Evolutionary conservation across 2,113 vertebrate genomes (phyloP), one percentile per base, ranked within the genome.

Genomic region (Paracanthobrama guichenoti): DNA sequence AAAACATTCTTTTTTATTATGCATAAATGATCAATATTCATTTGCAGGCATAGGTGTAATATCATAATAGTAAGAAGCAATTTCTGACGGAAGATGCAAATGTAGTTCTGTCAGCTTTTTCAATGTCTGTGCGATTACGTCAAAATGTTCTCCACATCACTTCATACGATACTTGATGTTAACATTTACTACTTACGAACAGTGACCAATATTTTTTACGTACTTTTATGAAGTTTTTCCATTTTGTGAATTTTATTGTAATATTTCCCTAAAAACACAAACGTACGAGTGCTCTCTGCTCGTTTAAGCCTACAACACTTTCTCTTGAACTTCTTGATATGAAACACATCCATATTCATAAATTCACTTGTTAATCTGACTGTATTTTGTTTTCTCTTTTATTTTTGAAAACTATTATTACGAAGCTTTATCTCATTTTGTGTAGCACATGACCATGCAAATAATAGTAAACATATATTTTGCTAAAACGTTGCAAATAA

Each of bases 381-480:
- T 53, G 3, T 31, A 12, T 75, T 74, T 18, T 22, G n/a, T 50
- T 77, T 35, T n/a, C 7, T 76, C 77, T 62, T 83, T 85, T 53
- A 59, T 35, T 77, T 35, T 79, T 22, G 11, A 50, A 83, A 83
- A 78, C 24, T 12, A 16, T 81, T 48, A 82, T 53, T 76, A 28
- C 20, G 7, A 79, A 75, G 73, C 71, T 46, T 81, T 79, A 81
- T 39, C 46, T 72, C 55, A 31, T 53, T 69, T 73, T 57, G 77
- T 60, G 44, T 78, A 86, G 77, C 50, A 75, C 31, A 71, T 22
- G 9, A 79, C 64, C 59, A 48, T 66, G 57, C 83, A 82, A 79
- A 82, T 76, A 85, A 62, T 59, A 78, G 18, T 82, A 82, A 78
- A 88, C 60, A 50, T 86, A 86, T 87, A 79, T 89, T 89, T 89